A percentile compares a stretch with the other conserved stretches of the same genome.
phyloP scores from a whole-genome alignment of 2,888 invertebrate species.

The Folsomia manolachei region DNA sequence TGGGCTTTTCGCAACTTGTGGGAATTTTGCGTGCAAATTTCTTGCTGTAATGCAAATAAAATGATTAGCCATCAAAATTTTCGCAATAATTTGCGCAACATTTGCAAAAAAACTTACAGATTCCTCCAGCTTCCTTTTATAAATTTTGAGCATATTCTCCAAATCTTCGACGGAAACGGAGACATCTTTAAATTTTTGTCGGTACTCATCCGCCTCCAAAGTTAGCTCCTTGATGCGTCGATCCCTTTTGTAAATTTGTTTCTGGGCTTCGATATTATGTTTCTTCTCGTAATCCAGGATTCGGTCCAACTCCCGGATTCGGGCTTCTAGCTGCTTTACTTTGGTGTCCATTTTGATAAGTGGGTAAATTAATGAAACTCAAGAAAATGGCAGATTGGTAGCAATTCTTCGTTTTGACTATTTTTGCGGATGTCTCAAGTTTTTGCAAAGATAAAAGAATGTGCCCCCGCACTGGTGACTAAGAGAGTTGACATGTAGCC shows the following conservation, averaged over 20 bases:
- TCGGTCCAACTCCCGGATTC: conserved; percentile 26
- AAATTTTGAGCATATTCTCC: conserved; percentile 21
- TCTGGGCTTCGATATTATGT: conserved; percentile 27
- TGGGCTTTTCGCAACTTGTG: conserved; percentile 30
- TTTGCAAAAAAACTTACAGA: conserved; percentile 22
- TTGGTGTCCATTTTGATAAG: conserved; percentile 9
- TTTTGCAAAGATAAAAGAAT: no score
- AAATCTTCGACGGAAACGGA: conserved; percentile 22
- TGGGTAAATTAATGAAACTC: no score
- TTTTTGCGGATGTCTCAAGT: no score
- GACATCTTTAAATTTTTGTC: conserved; percentile 23
- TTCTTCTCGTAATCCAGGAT: conserved; percentile 27
- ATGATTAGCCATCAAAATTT: background rate
- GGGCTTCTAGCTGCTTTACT: conserved; percentile 2
- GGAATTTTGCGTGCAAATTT: conserved; percentile 26
- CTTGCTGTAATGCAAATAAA: conserved; percentile 21
- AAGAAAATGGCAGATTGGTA: no score
- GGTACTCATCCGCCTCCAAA: conserved; percentile 26
- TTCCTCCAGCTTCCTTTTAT: conserved; percentile 27
- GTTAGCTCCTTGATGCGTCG: conserved; percentile 30
- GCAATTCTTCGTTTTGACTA: no score
- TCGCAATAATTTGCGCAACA: background rate
- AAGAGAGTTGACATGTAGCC: no score
- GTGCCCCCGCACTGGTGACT: no score
- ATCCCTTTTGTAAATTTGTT: conserved; percentile 26